Evolutionary conservation across 2,888 invertebrate species (phyloP).

Genomic region (Agriopis aurantiaria): DNA sequence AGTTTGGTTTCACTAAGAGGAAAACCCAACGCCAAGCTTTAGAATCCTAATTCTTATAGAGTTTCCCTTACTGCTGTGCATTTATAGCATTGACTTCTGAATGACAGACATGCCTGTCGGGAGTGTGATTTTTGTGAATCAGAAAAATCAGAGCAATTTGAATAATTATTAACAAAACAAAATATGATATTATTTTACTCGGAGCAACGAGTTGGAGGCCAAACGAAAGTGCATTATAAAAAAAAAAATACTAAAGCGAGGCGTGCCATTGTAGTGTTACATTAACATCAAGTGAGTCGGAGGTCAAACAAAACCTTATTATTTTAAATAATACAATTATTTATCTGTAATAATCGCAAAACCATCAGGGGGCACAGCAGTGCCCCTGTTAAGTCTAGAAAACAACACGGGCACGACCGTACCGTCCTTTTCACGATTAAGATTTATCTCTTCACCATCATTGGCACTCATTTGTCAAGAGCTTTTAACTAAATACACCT

Average conservation of each 20-base stretch:
- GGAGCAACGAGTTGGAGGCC: background rate
- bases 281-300: too few relatives aligned
- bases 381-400: too few relatives aligned
- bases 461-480: constrained; percentile 4
- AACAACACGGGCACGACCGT: too few relatives aligned
- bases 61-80: constrained; percentile 5
- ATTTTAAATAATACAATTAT: too few relatives aligned
- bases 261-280: too few relatives aligned
- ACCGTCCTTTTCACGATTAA: background rate
- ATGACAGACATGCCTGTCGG: constrained; percentile 68
- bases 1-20: too few relatives aligned
- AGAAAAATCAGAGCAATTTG: background rate
- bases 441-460: background rate
- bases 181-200: background rate
- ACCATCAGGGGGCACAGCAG: too few relatives aligned
- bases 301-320: too few relatives aligned
- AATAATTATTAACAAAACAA: background rate
- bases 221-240: background rate
- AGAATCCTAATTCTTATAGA: background rate
- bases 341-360: too few relatives aligned
- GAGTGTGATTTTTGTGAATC: constrained; percentile 54
- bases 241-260: too few relatives aligned
- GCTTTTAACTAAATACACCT: background rate
- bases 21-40: too few relatives aligned
- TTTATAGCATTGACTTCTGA: constrained; percentile 40